Evolutionary conservation across 1,140 invertebrate genomes (phyloP).

Genomic region (Arion vulgaris): DNA sequence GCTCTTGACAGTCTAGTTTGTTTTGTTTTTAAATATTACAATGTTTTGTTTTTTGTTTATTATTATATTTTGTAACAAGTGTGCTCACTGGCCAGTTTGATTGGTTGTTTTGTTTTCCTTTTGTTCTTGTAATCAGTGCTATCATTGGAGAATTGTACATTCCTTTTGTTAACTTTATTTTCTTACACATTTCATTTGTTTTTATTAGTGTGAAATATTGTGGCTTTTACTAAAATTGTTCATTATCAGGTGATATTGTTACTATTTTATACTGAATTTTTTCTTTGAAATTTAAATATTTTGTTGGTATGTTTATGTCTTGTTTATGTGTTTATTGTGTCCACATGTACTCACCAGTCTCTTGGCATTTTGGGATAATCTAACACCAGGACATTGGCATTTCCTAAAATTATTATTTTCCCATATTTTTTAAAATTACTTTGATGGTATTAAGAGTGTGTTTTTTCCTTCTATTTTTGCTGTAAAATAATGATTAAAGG

Average conservation of each 20-base stretch:
- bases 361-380: constrained; percentile 33
- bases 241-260: background rate
- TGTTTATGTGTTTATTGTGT: constrained; percentile 12
- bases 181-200: constrained; percentile 14
- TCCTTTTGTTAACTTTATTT: constrained; percentile 18
- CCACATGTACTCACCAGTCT: constrained; percentile 24
- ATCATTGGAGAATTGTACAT: constrained; percentile 33
- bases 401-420: background rate
- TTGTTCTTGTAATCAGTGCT: constrained; percentile 25
- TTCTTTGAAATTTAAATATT: constrained; percentile 17
- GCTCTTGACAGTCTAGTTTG: constrained; percentile 30
- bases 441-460: background rate
- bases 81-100: constrained; percentile 33
- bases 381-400: constrained; percentile 17
- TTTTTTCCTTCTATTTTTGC: background rate
- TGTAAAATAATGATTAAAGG: background rate
- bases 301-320: constrained; percentile 19
- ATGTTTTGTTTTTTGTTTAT: background rate
- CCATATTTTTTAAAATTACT: too few species aligned
- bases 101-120: constrained; percentile 31
- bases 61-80: constrained; percentile 36
- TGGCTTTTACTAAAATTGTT: constrained; percentile 19
- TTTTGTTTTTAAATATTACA: background rate
- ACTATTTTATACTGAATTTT: background rate
- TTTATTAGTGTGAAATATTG: constrained; percentile 32